Percentiles rank a stretch among this genome's conserved stretches.
These are phyloP conservation scores for Hydrotaea diabolus DNA, from an alignment of 2,888 invertebrate species.

Conservation along the genomic window DNA sequence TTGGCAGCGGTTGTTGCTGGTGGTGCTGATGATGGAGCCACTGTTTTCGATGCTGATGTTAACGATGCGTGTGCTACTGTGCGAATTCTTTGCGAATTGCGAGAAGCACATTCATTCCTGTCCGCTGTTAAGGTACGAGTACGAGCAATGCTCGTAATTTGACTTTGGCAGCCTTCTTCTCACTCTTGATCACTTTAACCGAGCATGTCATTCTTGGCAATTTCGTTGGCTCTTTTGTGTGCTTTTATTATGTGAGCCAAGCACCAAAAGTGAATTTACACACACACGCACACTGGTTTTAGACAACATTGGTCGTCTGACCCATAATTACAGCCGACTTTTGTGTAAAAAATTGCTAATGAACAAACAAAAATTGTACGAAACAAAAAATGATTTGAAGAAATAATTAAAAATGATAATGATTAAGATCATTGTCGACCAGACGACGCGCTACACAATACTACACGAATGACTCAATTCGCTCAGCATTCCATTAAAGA, in stretches of 20 bases:
- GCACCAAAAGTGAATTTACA: not conserved
- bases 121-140: not conserved
- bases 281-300: not conserved
- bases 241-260: not conserved
- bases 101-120: not conserved
- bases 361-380: conserved; percentile 7
- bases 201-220: conserved; percentile 38
- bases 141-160: not conserved
- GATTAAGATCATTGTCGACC: too few species aligned
- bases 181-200: conserved; percentile 24
- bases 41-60: not conserved
- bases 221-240: conserved; percentile 35
- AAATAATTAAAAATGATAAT: not conserved
- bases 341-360: conserved; percentile 29
- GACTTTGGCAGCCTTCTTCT: not conserved
- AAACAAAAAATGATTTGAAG: not conserved
- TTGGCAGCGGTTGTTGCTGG: not conserved
- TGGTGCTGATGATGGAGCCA: not conserved
- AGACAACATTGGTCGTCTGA: conserved; percentile 66
- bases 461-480: too few species aligned
- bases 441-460: too few species aligned
- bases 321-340: conserved; percentile 74
- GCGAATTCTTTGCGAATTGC: not conserved
- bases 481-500: too few species aligned
- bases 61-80: conserved; percentile 22